A percentile compares a stretch with the other conserved stretches of the same genome.
Conservation (phyloP, 2,797 vertebrate genomes). For the Etheostoma perlongum region DNA sequence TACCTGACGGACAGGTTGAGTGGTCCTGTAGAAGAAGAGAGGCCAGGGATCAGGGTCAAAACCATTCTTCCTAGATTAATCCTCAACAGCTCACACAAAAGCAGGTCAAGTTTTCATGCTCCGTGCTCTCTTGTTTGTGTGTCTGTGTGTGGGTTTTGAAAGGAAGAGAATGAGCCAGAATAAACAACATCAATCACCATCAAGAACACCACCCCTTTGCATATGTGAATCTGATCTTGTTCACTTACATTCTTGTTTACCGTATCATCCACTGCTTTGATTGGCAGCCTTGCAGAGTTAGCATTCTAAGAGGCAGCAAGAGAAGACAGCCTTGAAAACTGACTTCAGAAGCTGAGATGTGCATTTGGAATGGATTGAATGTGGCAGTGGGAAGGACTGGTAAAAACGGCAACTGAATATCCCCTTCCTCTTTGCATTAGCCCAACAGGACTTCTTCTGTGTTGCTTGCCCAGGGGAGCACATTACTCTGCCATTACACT, state of each 20-base stretch:
- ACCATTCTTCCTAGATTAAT: conserved; percentile 38
- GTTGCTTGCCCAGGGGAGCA: conserved; percentile 56
- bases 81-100: conserved; percentile 25
- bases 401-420: conserved; percentile 39
- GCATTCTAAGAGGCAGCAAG: conserved; percentile 44
- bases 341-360: conserved; percentile 42
- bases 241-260: conserved; percentile 24
- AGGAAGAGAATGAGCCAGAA: conserved; percentile 14
- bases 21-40: conserved; percentile 24
- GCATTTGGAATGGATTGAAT: conserved; percentile 58
- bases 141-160: conserved; percentile 7
- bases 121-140: neutral
- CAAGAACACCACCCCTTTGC: conserved; percentile 15
- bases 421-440: conserved; percentile 41
- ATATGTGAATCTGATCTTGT: conserved; percentile 30
- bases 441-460: conserved; percentile 45
- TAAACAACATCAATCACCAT: conserved; percentile 46
- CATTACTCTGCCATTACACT: conserved; percentile 70
- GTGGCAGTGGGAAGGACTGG: conserved; percentile 49
- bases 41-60: conserved; percentile 42
- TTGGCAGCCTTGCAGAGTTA: conserved; percentile 41
- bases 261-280: conserved; percentile 34
- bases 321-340: conserved; percentile 49
- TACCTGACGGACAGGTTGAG: conserved; percentile 48
- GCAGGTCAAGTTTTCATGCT: conserved; percentile 26